Conservation (phyloP, 2,888 invertebrate species). For the Netelia virgata region DNA sequence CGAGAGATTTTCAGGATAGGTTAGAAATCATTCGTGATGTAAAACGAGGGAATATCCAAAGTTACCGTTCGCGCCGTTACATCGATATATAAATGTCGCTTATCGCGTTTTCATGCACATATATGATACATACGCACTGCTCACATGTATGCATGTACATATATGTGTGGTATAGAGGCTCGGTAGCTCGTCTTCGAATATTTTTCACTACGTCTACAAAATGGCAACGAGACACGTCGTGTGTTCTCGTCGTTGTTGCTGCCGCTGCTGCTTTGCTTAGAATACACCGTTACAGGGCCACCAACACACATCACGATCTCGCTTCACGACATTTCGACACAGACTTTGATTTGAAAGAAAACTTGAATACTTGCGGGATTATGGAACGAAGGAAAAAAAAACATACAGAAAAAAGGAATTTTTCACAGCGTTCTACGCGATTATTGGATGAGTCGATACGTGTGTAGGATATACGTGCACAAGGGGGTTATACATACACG, state of each 20-base stretch:
- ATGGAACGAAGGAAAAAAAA: background rate
- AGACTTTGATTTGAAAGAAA: background rate
- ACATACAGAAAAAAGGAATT: background rate
- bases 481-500: conserved; percentile 2
- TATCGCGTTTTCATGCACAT: conserved; percentile 5
- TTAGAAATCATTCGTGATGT: conserved; percentile 54
- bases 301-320: background rate
- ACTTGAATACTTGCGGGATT: background rate
- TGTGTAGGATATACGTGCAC: background rate
- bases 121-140: background rate
- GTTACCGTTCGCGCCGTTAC: background rate
- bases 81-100: conserved; percentile 12
- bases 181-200: conserved; percentile 13
- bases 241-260: conserved; percentile 23
- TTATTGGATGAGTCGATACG: background rate
- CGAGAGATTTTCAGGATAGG: conserved; percentile 58
- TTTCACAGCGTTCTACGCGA: conserved; percentile 20
- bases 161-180: background rate
- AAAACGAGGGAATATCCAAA: conserved; percentile 34
- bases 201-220: conserved; percentile 65
- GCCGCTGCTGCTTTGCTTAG: conserved; percentile 27
- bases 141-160: background rate
- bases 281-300: conserved; percentile 21
- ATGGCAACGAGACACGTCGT: conserved; percentile 69
- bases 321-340: conserved; percentile 4